phyloP scores from a whole-genome alignment of 2,113 vertebrate genomes.

The Mobula birostris region DNA sequence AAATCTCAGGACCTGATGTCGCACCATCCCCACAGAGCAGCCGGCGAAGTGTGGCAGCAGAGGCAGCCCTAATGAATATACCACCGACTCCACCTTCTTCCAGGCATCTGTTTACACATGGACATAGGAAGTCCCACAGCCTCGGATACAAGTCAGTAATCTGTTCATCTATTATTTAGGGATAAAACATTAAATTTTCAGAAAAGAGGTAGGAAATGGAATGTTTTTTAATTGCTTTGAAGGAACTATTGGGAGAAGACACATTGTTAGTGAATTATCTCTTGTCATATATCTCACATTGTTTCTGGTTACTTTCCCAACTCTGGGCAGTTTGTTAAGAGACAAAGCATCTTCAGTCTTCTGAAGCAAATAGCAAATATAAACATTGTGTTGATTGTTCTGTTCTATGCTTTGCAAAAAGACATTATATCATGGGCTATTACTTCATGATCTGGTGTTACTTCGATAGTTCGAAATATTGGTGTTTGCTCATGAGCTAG shows the following conservation, averaged over 20 bases:
- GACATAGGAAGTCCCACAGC: conserved; percentile 96
- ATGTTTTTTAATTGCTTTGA: neutral
- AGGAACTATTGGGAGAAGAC: neutral
- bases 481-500: neutral
- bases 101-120: conserved; percentile 81
- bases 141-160: conserved; percentile 88
- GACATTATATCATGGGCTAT: neutral
- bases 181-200: neutral
- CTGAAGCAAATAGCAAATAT: neutral
- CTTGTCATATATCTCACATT: neutral
- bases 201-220: neutral
- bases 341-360: neutral
- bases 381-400: neutral
- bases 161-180: conserved; percentile 24
- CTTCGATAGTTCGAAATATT: neutral
- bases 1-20: conserved; percentile 68
- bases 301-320: neutral
- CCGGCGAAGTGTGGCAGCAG: conserved; percentile 66
- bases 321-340: neutral
- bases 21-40: conserved; percentile 81
- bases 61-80: conserved; percentile 60
- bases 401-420: neutral
- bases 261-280: neutral
- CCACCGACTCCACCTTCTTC: conserved; percentile 86
- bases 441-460: neutral